A percentile compares a stretch with the other conserved stretches of the same genome.
phyloP scores from a whole-genome alignment of 2,797 vertebrate genomes.

The Pristis pectinata region DNA sequence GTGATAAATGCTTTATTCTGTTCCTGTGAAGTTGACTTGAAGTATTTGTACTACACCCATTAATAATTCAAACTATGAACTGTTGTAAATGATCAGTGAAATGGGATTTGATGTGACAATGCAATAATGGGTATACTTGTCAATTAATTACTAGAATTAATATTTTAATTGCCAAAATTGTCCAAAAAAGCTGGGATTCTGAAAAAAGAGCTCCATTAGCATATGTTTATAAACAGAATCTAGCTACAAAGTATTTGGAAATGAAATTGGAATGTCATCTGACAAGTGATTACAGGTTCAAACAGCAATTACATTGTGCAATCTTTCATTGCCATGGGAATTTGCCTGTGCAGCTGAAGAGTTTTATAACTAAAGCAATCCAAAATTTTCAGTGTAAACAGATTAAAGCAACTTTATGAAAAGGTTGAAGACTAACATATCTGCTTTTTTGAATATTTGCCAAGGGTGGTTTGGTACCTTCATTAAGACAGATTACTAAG shows the following conservation, averaged over 20 bases:
- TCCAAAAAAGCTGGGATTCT: neutral
- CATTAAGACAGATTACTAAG: neutral
- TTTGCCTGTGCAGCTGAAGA: neutral
- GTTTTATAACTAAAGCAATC: neutral
- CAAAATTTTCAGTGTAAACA: neutral
- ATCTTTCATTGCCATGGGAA: neutral
- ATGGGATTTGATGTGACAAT: neutral
- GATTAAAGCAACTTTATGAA: neutral
- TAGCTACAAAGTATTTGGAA: neutral
- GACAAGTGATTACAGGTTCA: neutral
- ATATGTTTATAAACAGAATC: neutral
- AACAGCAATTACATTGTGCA: no score
- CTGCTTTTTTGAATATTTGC: neutral
- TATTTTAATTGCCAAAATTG: neutral
- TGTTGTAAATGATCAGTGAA: slow-evolving; percentile 18
- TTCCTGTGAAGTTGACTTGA: slow-evolving; percentile 26
- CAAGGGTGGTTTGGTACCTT: neutral
- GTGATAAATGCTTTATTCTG: neutral
- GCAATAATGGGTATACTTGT: slow-evolving; percentile 25
- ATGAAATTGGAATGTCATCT: neutral
- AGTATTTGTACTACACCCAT: neutral
- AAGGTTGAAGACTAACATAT: no score
- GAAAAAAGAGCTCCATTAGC: neutral
- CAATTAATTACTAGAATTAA: neutral
- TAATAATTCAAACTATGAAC: slow-evolving; percentile 18